phyloP scores from a whole-genome alignment of 1,140 invertebrate genomes.

The Drosophila prosaltans region DNA sequence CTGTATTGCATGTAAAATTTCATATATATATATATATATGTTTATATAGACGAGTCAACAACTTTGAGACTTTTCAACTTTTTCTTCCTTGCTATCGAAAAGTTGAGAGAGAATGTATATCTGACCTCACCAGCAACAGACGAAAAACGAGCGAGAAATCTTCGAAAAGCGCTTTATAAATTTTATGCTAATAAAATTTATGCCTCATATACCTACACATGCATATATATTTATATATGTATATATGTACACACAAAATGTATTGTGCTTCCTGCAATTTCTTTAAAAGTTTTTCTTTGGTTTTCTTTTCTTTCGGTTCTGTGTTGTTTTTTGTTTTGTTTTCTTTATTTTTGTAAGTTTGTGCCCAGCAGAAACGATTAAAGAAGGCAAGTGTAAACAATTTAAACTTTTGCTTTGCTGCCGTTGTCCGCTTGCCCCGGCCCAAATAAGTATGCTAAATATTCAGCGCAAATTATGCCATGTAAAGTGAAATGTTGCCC shows the following conservation, averaged over 20 bases:
- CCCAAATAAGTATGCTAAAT: slow-evolving; percentile 38
- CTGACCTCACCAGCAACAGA: slow-evolving; percentile 8
- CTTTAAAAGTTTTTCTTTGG: slow-evolving; percentile 36
- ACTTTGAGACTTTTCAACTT: slow-evolving; percentile 3
- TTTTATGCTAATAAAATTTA: slow-evolving; percentile 68
- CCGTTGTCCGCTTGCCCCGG: neutral
- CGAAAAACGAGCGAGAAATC: slow-evolving; percentile 34
- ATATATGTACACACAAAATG: slow-evolving; percentile 38
- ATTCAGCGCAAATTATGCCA: slow-evolving; percentile 7
- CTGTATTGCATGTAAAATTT: neutral
- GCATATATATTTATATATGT: slow-evolving; percentile 35
- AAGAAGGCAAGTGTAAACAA: slow-evolving; percentile 50
- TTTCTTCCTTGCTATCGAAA: slow-evolving; percentile 17
- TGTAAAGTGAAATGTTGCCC: slow-evolving; percentile 24
- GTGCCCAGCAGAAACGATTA: slow-evolving; percentile 24
- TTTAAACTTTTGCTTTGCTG: slow-evolving; percentile 42
- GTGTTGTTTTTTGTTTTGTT: neutral
- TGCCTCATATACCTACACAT: slow-evolving; percentile 31
- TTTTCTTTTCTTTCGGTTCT: neutral
- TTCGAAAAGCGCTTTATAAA: slow-evolving; percentile 54
- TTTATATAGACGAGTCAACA: neutral
- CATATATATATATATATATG: neutral
- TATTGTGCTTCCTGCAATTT: slow-evolving; percentile 58
- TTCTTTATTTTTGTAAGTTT: slow-evolving; percentile 12
- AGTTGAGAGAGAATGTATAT: neutral